Evolutionary conservation across 1,140 invertebrate species (phyloP), one percentile per base, ranked within the genome.

Genomic region (Mactra quadrangularis): DNA sequence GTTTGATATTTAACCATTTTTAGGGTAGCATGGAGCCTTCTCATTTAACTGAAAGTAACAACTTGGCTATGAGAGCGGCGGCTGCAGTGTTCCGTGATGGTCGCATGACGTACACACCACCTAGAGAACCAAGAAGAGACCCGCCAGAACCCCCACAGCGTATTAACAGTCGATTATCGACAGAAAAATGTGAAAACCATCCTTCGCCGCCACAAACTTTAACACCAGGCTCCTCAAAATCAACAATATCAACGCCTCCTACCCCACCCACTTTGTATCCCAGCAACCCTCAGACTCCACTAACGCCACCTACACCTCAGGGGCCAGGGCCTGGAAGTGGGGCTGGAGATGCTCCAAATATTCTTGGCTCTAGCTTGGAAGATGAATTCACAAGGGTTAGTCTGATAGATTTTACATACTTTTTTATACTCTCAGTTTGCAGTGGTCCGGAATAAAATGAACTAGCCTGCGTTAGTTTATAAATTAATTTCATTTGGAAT

Each of bases 301-400:
- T 82, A 41, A 82, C 79, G 17, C 79, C 79, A 13, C 66, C 79
- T 29, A 82, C 70, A 13, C 79, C 68, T 6, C 68, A 82, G 38
- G 79, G 79, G 6, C 68, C 79, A 9, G 79, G 79, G 15, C 79
- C 79, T 31, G 79, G 75, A 0, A 22, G 50, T 38, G 38, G 13
- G n/a, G 52, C 25, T 6, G 64, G 60, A 3, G 57, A 50, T 22
- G 33, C 53, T 33, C 41, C 25, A 33, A 76, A n/a, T 27, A 53
- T 74, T 31, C 22, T 82, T 33, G 79, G 79, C 29, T 62, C 68
- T 13, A 82, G 53, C 41, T 50, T 79, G 9, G 79, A 82, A 50
- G 79, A 82, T 82, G 79, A 82, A 55, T 82, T 82, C 33, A 82
- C 79, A 38, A 72, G 79, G 79, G 79, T 82, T 74, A 53, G 79